Conservation (phyloP, 2,113 vertebrate species). For the Poeciliopsis prolifica region DNA sequence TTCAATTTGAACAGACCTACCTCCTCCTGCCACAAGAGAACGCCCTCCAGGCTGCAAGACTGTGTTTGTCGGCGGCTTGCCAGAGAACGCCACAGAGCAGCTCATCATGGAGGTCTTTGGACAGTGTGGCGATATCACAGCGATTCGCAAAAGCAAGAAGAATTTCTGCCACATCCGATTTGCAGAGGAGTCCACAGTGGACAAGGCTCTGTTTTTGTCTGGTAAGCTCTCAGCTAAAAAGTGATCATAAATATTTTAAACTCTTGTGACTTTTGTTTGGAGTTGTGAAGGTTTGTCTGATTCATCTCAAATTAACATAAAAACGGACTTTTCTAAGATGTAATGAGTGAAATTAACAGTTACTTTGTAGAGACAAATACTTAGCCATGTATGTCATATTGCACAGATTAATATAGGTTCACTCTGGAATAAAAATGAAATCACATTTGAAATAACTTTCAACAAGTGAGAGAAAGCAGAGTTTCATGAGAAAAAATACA, state of each 20-base stretch:
- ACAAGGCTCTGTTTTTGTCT: slow-evolving; percentile 94
- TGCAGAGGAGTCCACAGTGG: slow-evolving; percentile 91
- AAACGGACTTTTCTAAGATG: background rate
- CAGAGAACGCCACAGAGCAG: slow-evolving; percentile 91
- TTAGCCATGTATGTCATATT: slow-evolving; percentile 12
- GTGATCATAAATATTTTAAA: too few species aligned
- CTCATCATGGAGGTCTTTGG: slow-evolving; percentile 95
- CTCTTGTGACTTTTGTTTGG: background rate
- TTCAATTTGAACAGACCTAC: slow-evolving; percentile 83
- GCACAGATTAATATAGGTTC: slow-evolving; percentile 8
- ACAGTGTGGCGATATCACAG: slow-evolving; percentile 93
- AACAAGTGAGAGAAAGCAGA: background rate
- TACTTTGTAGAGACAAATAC: background rate
- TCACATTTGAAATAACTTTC: background rate
- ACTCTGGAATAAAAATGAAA: slow-evolving; percentile 1
- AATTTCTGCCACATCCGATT: slow-evolving; percentile 98
- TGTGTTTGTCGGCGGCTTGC: slow-evolving; percentile 94
- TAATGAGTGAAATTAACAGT: slow-evolving; percentile 7
- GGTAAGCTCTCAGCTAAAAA: slow-evolving; percentile 72
- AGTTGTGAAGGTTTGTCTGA: background rate
- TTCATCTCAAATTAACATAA: background rate
- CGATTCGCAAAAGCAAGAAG: slow-evolving; percentile 96
- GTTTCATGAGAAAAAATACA: slow-evolving; percentile 13
- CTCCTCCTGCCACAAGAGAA: slow-evolving; percentile 91
- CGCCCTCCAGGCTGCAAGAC: slow-evolving; percentile 97